Base-by-base conservation (phyloP, 2,888 invertebrate species). In the Slavum lentiscoides region DNA sequence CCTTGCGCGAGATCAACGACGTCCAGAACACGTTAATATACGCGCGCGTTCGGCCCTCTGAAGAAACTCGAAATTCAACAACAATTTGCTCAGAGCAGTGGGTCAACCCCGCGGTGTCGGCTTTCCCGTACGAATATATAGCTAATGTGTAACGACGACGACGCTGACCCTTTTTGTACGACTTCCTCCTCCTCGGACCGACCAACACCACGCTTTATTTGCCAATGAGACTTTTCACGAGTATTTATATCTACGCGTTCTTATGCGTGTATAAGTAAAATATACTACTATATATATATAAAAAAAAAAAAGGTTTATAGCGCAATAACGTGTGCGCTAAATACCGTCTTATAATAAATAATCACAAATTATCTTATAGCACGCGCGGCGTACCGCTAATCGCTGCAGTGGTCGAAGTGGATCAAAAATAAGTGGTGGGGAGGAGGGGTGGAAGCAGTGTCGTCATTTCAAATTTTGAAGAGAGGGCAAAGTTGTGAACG, bases 161-260 rank as follows among this genome's bases (percentile, higher is more conserved):
- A 49, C 58, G n/a, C 53, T 55, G 53, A 69, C 69, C 69, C 30
- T 17, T 69, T 55, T 69, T 30, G n/a, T 69, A 69, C 15, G 53
- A 55, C 69, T 55, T 69, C 53, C 19, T 23, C 53, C 53, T 5
- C 69, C 11, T 4, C 30, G 30, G 30, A 30, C 30, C 30, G 30
- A 30, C 30, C 30, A 30, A 30, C 30, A 30, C 1, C 1, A 30
- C 30, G 30, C 30, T 30, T 30, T 30, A 30, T 30, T n/a, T n/a
- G n/a, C n/a, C n/a, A n/a, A n/a, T n/a, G n/a, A n/a, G 55, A 19
- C 19, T 55, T 55, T 55, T 55, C 55, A 6, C 7, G 13, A 49
- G 49, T 49, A 15, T 49, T 49, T 49, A 49, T 13, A 55, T 55
- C 19, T 55, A 55, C 19, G 55, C 19, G 55, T 55, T 19, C 49